A percentile compares a stretch with the other conserved stretches of the same genome.
phyloP scores from a whole-genome alignment of 1,140 invertebrate genomes.

The Procambarus clarkii region DNA sequence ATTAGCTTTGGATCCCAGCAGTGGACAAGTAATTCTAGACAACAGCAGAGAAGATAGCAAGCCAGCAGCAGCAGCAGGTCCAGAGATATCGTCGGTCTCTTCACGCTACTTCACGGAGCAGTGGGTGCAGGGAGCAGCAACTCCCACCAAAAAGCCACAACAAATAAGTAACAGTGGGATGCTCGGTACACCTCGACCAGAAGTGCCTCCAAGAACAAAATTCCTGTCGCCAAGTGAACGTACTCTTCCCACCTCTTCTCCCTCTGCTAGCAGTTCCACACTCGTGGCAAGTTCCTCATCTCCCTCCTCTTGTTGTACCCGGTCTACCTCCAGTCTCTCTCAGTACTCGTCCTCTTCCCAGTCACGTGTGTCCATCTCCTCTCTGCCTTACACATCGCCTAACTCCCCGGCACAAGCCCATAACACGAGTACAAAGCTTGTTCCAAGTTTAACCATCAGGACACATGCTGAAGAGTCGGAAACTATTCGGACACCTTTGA shows the following conservation, averaged over 20 bases:
- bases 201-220: conserved; percentile 72
- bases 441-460: conserved; percentile 54
- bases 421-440: conserved; percentile 12
- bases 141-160: conserved; percentile 8
- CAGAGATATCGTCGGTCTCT: background rate
- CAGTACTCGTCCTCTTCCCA: background rate
- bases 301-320: background rate
- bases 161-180: conserved; percentile 73
- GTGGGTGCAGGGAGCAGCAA: background rate
- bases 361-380: background rate
- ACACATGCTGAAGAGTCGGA: conserved; percentile 61
- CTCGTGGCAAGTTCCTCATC: background rate
- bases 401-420: background rate
- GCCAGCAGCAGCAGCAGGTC: background rate
- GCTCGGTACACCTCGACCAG: conserved; percentile 45
- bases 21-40: conserved; percentile 8
- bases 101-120: background rate
- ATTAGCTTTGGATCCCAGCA: conserved; percentile 46
- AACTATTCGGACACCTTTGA: conserved; percentile 62
- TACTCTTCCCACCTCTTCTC: conserved; percentile 24
- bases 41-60: background rate
- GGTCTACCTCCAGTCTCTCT: background rate
- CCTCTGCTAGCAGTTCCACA: background rate
- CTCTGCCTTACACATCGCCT: background rate
- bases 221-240: conserved; percentile 72